A percentile compares a stretch with the other conserved stretches of the same genome.
Conservation (phyloP, 2,113 vertebrate genomes). For the Pristiophorus japonicus region DNA sequence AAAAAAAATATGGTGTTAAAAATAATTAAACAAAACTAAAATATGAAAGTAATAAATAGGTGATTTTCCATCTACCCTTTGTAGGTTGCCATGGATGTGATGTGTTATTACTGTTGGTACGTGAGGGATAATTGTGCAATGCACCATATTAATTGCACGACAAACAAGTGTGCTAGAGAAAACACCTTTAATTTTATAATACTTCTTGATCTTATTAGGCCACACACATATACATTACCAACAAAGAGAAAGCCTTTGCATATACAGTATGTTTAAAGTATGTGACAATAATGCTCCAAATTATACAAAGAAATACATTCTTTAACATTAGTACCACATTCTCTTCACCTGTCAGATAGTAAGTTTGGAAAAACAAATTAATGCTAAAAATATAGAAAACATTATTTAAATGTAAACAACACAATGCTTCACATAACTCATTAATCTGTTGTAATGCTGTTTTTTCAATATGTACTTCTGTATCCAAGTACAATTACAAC, state of each 20-base stretch:
- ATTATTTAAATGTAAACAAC: neutral
- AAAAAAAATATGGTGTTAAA: neutral
- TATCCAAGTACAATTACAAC: neutral
- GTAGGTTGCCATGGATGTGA: neutral
- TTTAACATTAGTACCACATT: neutral
- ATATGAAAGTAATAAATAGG: neutral
- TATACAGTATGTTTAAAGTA: neutral
- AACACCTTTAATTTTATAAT: neutral
- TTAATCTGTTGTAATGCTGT: neutral
- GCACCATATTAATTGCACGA: neutral
- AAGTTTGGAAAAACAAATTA: neutral
- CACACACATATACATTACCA: neutral
- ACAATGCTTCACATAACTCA: no score
- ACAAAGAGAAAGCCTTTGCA: neutral
- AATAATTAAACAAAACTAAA: neutral
- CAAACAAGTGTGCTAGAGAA: neutral
- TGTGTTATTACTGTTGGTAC: neutral
- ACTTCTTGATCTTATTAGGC: neutral
- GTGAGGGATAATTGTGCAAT: slow-evolving; percentile 2
- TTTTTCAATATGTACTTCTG: neutral
- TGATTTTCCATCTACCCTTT: neutral
- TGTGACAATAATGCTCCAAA: neutral
- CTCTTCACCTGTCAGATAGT: neutral
- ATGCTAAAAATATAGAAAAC: neutral
- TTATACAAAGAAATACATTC: neutral